Evolutionary conservation across 2,888 invertebrate species (phyloP), one percentile per base, ranked within the genome.

Genomic region (Gnatocerus cornutus): DNA sequence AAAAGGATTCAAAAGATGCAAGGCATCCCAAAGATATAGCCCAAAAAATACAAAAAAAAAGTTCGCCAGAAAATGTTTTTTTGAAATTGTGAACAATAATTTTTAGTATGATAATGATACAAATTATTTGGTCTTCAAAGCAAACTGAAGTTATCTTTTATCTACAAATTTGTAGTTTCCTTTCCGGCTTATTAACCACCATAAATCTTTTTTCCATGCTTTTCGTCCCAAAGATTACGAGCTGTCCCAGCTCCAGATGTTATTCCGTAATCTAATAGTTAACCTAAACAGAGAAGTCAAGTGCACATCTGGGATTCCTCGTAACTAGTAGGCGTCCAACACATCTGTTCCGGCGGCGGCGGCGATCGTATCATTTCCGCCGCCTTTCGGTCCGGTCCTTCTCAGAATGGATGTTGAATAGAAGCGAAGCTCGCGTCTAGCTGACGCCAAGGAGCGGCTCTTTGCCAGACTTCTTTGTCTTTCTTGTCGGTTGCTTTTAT

Each of bases 231-330:
- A 59, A 29, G 14, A 46, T 30, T 46, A 39, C 52, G 52, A 48
- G 67, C 39, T 65, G 67, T 70, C 74, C n/a, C 33, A 33, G 6
- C 33, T 33, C 33, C 80, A 80, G 80, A 80, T 80, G 80, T 77
- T 77, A 71, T 70, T 68, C 71, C 73, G 79, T 80, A 80, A 80
- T 80, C 77, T 76, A 78, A 79, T 78, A 80, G 78, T 78, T 76
- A 78, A 78, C 77, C 77, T 77, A 78, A 77, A 79, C 78, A 79
- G 76, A 75, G 66, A 73, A 79, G 79, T 79, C 79, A 80, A 80
- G 79, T 80, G 80, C 76, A 78, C 80, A 80, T 80, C 80, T 80
- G 80, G 80, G 78, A 77, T 79, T 79, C 79, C 78, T 79, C 78
- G 30, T 29, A 39, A 58, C 61, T 61, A 64, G 69, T 63, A 52